Conservation (phyloP, 2,113 vertebrate genomes). For the Poecilia latipinna region DNA sequence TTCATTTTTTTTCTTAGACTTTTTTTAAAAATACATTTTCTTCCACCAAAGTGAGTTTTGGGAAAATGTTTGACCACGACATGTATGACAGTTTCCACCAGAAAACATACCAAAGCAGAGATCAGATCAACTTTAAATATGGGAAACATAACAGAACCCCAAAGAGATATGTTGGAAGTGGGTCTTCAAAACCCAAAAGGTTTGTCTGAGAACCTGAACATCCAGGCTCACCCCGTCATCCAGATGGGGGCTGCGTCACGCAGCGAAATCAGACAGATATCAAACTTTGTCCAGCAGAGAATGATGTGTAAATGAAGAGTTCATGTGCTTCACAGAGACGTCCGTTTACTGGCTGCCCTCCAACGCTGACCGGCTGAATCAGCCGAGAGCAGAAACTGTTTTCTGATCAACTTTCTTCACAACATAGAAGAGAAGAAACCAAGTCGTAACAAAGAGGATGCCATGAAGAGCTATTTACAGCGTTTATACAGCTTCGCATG, state of each 20-base stretch:
- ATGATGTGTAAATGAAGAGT: neutral
- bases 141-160: neutral
- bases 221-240: neutral
- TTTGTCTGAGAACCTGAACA: neutral
- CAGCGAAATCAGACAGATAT: neutral
- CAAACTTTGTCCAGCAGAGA: neutral
- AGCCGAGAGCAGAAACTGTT: constrained; percentile 22
- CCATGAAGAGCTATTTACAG: constrained; percentile 58
- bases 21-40: constrained; percentile 62
- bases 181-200: neutral
- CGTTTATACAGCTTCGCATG: constrained; percentile 21
- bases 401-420: neutral
- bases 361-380: neutral
- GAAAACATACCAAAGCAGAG: neutral
- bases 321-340: neutral
- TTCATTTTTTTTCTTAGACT: constrained; percentile 15
- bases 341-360: no score
- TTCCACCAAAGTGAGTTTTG: constrained; percentile 70
- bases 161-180: neutral
- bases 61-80: constrained; percentile 54
- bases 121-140: neutral
- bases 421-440: neutral
- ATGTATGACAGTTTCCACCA: constrained; percentile 29
- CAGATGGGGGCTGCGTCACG: neutral
- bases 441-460: constrained; percentile 22